Percentiles rank a stretch among this genome's conserved stretches.
Conservation (phyloP, 30 jellyfish, hydroid and myxozoan species). For the Phacellophora camtschatica region DNA sequence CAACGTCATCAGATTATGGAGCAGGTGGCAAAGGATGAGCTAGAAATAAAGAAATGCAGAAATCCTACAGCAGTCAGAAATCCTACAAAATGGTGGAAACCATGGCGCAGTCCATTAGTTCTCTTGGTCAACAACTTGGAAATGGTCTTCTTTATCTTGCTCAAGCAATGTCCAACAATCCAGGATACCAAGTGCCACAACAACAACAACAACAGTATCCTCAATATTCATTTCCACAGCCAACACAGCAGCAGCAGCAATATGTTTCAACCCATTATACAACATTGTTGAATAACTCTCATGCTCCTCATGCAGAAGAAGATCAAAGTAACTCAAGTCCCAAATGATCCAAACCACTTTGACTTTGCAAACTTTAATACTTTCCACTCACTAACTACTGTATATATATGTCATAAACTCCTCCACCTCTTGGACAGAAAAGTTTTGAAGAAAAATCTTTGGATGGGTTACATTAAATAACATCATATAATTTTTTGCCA, state of each 20-base stretch:
- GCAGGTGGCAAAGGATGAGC: conserved; percentile 51
- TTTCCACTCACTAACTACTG: not conserved
- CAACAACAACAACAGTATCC: not conserved
- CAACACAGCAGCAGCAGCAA: conserved; percentile 19
- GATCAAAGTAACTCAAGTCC: not conserved
- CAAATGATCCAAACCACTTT: not conserved
- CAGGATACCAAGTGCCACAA: conserved; percentile 6
- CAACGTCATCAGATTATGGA: conserved; percentile 39
- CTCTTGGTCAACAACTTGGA: conserved; percentile 52
- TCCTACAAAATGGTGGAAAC: conserved; percentile 31
- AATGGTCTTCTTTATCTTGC: conserved; percentile 27
- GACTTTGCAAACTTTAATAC: not conserved
- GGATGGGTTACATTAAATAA: not conserved
- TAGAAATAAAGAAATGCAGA: conserved; percentile 25
- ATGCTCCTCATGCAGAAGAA: not conserved
- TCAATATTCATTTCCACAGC: conserved; percentile 3
- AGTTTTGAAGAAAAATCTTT: not conserved
- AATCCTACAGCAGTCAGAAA: conserved; percentile 6
- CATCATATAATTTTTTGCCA: too few relatives aligned
- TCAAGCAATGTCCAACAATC: conserved; percentile 18
- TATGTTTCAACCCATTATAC: not conserved
- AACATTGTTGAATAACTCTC: not conserved
- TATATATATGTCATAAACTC: not conserved
- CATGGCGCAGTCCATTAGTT: conserved; percentile 49
- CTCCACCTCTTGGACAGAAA: not conserved